Conservation (phyloP, 2,113 vertebrate species). For the Chaetodon trifascialis region DNA sequence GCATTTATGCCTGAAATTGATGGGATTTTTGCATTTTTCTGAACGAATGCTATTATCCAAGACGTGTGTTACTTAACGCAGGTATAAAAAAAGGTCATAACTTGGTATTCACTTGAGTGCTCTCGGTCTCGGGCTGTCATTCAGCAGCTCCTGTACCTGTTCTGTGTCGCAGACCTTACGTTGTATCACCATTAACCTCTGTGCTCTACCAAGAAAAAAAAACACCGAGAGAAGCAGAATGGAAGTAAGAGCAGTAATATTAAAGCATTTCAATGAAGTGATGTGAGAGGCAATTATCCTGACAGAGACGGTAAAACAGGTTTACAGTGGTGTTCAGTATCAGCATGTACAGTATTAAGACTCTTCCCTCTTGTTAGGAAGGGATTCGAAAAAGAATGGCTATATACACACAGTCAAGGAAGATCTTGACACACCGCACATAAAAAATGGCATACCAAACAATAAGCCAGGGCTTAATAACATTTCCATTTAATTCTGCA, state of each 20-base stretch:
- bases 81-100: slow-evolving; percentile 33
- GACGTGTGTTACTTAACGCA: slow-evolving; percentile 9
- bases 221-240: slow-evolving; percentile 44
- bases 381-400: background rate
- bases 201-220: slow-evolving; percentile 43
- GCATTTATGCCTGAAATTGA: slow-evolving; percentile 12
- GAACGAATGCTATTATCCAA: slow-evolving; percentile 27
- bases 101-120: slow-evolving; percentile 31
- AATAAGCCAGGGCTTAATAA: background rate
- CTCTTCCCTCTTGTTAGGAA: background rate
- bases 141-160: slow-evolving; percentile 19
- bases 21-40: background rate
- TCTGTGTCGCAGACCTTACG: slow-evolving; percentile 30
- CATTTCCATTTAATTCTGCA: background rate
- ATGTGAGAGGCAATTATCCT: slow-evolving; percentile 45
- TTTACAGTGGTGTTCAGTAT: slow-evolving; percentile 16
- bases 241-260: slow-evolving; percentile 24
- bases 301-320: slow-evolving; percentile 19
- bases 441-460: background rate
- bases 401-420: background rate
- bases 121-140: slow-evolving; percentile 19
- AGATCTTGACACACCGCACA: background rate
- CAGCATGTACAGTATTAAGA: background rate
- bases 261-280: slow-evolving; percentile 48
- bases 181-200: slow-evolving; percentile 42